Base-by-base conservation (phyloP, 2,888 invertebrate genomes). In the Plebejus anna region DNA sequence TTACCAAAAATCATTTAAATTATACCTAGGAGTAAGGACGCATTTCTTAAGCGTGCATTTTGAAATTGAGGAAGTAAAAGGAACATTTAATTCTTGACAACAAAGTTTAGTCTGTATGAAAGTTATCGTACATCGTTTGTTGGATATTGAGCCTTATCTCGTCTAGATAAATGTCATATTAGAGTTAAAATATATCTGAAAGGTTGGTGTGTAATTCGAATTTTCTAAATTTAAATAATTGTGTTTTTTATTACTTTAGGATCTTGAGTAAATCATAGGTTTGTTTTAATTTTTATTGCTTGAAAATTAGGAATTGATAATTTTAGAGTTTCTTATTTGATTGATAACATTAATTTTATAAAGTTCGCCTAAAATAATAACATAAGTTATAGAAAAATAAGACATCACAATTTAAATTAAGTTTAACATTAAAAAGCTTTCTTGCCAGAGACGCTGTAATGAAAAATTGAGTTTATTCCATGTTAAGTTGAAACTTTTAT, bases 41-140 rank as follows among this genome's bases (percentile, higher is more conserved):
- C 42, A 42, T 71, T 71, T 71, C 38, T 71, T n/a, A 16, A 55
- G 73, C 28, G 51, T 73, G 73, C 55, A 51, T 55, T 73, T 73
- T 47, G 13, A 4, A 36, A 36, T 61, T 3, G 9, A 61, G 11
- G 59, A 32, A 66, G 32, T 66, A 16, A 5, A 66, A 6, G 9
- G 47, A 4, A 11, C 28, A 13, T 11, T 66, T 11, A 66, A 66
- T 4, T 61, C 32, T 66, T 66, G 32, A 66, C 32, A 13, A 66
- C 3, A 22, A 61, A 32, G 7, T n/a, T 57, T 16, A n/a, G 22
- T 61, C 51, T 42, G 42, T 9, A 47, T 47, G 47, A 47, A 47
- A 47, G 47, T 11, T 47, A 47, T 47, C 42, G 42, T 42, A 42
- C 42, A 42, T 42, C 47, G 47, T 47, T 47, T 47, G 47, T 47